A percentile compares a stretch with the other conserved stretches of the same genome.
phyloP scores from a whole-genome alignment of 2,113 vertebrate genomes.

The Macaca mulatta region DNA sequence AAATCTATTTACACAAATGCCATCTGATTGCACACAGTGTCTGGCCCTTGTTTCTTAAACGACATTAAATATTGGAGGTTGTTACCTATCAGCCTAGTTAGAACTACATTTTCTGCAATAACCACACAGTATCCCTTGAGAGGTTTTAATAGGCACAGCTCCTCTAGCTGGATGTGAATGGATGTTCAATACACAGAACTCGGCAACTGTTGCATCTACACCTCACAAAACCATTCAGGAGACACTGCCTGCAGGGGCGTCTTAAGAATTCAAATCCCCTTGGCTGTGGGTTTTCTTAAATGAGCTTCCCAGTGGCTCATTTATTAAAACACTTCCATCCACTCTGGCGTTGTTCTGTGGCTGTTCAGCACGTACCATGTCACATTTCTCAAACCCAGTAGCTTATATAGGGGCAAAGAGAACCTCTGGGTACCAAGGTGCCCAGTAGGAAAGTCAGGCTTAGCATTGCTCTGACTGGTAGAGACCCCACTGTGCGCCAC shows the following conservation, averaged over 20 bases:
- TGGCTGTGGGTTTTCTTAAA: background rate
- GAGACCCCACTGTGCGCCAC: background rate
- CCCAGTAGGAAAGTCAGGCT: background rate
- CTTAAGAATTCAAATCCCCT: background rate
- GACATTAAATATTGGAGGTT: background rate
- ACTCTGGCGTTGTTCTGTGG: background rate
- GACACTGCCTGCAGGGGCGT: background rate
- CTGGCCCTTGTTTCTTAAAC: background rate
- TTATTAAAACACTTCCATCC: background rate
- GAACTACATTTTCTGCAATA: background rate
- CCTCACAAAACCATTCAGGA: background rate
- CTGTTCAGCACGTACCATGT: background rate
- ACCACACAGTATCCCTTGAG: background rate
- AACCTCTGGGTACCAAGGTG: background rate
- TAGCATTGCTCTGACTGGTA: background rate
- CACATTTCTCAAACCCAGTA: background rate
- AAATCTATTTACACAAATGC: background rate
- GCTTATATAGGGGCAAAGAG: background rate
- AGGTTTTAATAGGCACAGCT: background rate
- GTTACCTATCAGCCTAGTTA: background rate
- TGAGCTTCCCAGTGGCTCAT: background rate
- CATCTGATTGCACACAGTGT: background rate
- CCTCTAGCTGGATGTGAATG: background rate
- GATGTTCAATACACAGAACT: background rate
- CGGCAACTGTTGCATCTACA: background rate